Conservation (phyloP, 2,888 invertebrate genomes). For the Trichogramma evanescens region DNA sequence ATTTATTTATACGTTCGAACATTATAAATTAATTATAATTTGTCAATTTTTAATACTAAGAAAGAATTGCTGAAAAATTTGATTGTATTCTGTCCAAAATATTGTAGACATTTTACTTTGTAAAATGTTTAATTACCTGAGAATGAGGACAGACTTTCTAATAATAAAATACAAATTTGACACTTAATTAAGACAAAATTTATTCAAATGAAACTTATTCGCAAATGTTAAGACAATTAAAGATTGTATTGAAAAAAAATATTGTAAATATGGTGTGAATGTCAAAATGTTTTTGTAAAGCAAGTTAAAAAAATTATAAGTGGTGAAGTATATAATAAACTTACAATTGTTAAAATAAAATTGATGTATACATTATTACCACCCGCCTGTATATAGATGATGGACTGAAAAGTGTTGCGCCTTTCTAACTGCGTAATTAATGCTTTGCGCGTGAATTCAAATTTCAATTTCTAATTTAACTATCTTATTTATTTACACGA, state of each 20-base stretch:
- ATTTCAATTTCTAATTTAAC: neutral
- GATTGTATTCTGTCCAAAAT: no score
- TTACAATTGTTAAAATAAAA: constrained; percentile 21
- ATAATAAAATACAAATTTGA: no score
- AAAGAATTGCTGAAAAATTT: no score
- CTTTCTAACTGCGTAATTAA: neutral
- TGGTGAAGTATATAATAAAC: constrained; percentile 20
- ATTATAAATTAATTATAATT: no score
- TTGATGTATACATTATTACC: neutral
- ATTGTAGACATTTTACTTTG: no score
- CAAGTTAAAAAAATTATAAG: constrained; percentile 15
- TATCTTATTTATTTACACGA: neutral
- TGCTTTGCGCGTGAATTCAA: neutral
- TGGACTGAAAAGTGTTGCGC: neutral
- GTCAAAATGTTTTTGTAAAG: constrained; percentile 21
- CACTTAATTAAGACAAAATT: no score
- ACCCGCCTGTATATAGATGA: no score
- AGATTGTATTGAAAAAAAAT: neutral
- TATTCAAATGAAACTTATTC: no score
- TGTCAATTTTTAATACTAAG: no score
- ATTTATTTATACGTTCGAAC: no score
- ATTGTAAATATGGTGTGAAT: constrained; percentile 20
- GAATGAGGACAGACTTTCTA: no score
- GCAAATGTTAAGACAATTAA: neutral
- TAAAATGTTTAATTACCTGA: no score